phyloP scores from a whole-genome alignment of 37 sponge, comb jelly and placozoan genomes.

The Haliclona indistincta region DNA sequence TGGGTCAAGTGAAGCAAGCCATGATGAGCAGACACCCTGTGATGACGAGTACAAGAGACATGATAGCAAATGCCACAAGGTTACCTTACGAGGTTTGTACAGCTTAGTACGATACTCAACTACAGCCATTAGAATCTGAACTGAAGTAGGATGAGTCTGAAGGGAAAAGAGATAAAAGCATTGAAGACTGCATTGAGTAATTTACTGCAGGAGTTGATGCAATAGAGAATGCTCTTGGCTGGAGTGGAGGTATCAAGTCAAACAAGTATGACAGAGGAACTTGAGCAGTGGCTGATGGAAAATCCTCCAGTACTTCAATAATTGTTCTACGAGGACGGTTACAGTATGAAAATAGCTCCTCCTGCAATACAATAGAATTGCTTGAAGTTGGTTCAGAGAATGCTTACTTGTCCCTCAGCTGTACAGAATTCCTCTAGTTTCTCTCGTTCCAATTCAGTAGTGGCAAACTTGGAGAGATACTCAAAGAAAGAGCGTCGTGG shows the following conservation, averaged over 20 bases:
- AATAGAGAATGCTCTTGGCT: constrained; percentile 96
- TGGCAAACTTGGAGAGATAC: constrained; percentile 76
- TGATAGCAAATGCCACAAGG: background rate
- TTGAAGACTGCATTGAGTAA: background rate
- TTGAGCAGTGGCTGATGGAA: constrained; percentile 63
- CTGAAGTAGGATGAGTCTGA: constrained; percentile 58
- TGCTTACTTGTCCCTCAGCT: constrained; percentile 78
- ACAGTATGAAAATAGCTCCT: constrained; percentile 93
- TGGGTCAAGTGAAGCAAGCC: constrained; percentile 84
- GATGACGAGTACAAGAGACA: too few species aligned
- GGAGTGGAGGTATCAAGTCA: constrained; percentile 89
- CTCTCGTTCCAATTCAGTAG: constrained; percentile 88
- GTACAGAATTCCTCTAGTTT: constrained; percentile 85
- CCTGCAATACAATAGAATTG: constrained; percentile 66
- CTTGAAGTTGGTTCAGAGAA: too few species aligned
- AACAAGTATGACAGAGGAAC: constrained; percentile 85
- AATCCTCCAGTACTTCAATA: constrained; percentile 90
- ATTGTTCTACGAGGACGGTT: constrained; percentile 84
- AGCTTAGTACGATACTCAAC: constrained; percentile 88
- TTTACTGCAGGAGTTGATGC: constrained; percentile 80
- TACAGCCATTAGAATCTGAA: constrained; percentile 88
- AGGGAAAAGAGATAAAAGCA: constrained; percentile 13
- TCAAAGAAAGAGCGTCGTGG: constrained; percentile 91
- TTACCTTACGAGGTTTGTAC: constrained; percentile 65
- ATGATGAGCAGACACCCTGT: constrained; percentile 90